These are phyloP conservation scores for Philereme vetulata DNA, from an alignment of 2,888 invertebrate genomes.

Conservation along the genomic window DNA sequence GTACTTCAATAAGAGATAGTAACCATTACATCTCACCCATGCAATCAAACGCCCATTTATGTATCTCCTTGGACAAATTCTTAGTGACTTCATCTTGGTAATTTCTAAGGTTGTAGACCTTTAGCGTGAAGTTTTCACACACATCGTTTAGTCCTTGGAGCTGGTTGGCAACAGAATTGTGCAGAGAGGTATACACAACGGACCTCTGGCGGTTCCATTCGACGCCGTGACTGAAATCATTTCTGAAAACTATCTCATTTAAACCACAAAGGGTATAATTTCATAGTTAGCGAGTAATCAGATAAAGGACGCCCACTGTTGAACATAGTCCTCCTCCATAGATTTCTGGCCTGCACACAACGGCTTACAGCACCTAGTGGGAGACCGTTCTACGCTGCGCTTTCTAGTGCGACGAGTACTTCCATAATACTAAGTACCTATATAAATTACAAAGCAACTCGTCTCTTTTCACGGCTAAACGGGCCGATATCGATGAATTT, in stretches of 20 bases:
- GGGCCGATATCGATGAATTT: too few relatives aligned
- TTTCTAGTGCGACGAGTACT: background rate
- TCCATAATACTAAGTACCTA: too few relatives aligned
- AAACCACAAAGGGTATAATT: background rate
- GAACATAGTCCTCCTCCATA: too few relatives aligned
- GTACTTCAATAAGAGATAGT: too few relatives aligned
- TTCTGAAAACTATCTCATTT: slow-evolving; percentile 5
- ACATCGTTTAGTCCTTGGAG: slow-evolving; percentile 67
- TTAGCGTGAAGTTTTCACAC: slow-evolving; percentile 63
- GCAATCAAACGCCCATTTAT: slow-evolving; percentile 88
- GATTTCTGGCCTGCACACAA: too few relatives aligned
- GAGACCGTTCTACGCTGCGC: too few relatives aligned
- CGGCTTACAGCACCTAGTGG: too few relatives aligned
- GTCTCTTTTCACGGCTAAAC: too few relatives aligned
- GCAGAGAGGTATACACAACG: slow-evolving; percentile 75
- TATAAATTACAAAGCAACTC: too few relatives aligned
- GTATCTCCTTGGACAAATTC: slow-evolving; percentile 83
- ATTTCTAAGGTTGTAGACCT: slow-evolving; percentile 82
- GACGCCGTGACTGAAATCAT: slow-evolving; percentile 75
- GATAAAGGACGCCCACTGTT: too few relatives aligned
- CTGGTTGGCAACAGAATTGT: slow-evolving; percentile 61
- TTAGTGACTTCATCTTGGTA: slow-evolving; percentile 85
- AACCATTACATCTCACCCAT: slow-evolving; percentile 62
- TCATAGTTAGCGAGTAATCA: background rate
- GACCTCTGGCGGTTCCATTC: slow-evolving; percentile 85